Evolutionary conservation across 1,140 invertebrate species (phyloP).

Genomic region (Aphis craccivora): DNA sequence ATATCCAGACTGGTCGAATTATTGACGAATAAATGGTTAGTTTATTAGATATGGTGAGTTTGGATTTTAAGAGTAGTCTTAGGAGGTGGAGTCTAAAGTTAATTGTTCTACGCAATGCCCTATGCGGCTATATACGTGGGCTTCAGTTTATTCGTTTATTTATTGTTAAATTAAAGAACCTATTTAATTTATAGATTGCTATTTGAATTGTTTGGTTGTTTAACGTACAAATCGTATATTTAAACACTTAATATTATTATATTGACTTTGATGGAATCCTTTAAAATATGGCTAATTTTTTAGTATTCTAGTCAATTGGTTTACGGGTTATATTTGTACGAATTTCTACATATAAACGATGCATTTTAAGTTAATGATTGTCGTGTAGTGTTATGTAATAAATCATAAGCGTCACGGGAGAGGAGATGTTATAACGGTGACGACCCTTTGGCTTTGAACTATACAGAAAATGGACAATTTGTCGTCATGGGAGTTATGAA

Average conservation of each 20-base stretch:
- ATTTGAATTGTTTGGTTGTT: too few relatives aligned
- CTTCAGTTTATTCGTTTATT: too few relatives aligned
- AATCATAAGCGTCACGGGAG: constrained; percentile 7
- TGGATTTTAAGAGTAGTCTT: too few relatives aligned
- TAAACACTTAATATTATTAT: background rate
- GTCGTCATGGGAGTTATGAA: constrained; percentile 43
- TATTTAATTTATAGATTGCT: too few relatives aligned
- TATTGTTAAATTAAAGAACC: too few relatives aligned
- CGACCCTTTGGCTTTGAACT: constrained; percentile 40
- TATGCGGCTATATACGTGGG: too few relatives aligned
- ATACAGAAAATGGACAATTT: constrained; percentile 45
- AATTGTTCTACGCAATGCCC: too few relatives aligned
- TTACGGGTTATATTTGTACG: background rate
- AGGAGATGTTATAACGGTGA: constrained; percentile 21
- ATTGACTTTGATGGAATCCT: background rate
- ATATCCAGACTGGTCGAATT: too few relatives aligned
- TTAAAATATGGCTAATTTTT: background rate
- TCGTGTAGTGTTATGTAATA: constrained; percentile 36
- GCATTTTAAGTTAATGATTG: constrained; percentile 46
- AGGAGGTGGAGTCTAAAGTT: too few relatives aligned
- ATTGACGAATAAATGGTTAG: too few relatives aligned
- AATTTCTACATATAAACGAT: background rate
- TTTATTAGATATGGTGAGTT: too few relatives aligned
- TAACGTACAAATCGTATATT: background rate
- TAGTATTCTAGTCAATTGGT: background rate